Percentiles rank a stretch among this genome's conserved stretches.
These are phyloP conservation scores for Folsomia manolachei DNA, from an alignment of 2,888 invertebrate genomes.

Conservation along the genomic window DNA sequence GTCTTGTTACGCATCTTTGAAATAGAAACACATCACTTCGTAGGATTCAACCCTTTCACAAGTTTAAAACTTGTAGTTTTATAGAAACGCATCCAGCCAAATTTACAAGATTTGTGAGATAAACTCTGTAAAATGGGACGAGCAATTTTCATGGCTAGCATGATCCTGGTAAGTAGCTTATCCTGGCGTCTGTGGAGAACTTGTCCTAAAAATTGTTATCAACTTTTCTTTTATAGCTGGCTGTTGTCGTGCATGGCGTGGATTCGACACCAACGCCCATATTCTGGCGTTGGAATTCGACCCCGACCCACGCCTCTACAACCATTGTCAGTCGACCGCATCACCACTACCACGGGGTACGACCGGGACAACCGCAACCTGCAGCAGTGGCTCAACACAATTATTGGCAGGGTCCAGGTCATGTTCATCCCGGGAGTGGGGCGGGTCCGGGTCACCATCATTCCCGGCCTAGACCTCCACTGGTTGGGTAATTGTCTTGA, in stretches of 20 bases:
- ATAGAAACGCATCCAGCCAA: too few species aligned
- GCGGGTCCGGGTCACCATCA: neutral
- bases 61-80: too few species aligned
- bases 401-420: neutral
- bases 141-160: neutral
- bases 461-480: constrained; percentile 1
- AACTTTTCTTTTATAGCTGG: neutral
- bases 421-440: too few species aligned
- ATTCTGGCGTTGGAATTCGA: neutral
- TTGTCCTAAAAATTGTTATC: neutral
- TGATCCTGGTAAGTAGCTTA: neutral
- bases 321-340: constrained; percentile 5
- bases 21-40: neutral
- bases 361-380: neutral
- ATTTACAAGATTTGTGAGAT: neutral
- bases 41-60: too few species aligned
- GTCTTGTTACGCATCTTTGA: too few species aligned
- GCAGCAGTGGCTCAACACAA: neutral
- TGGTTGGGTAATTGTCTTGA: neutral
- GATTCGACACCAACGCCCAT: neutral
- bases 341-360: neutral
- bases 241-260: neutral
- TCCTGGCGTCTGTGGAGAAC: too few species aligned
- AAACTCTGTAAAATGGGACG: neutral
- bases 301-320: neutral